Base-by-base conservation (phyloP, 2,113 vertebrate genomes). In the Cricetomys ansorgei region DNA sequence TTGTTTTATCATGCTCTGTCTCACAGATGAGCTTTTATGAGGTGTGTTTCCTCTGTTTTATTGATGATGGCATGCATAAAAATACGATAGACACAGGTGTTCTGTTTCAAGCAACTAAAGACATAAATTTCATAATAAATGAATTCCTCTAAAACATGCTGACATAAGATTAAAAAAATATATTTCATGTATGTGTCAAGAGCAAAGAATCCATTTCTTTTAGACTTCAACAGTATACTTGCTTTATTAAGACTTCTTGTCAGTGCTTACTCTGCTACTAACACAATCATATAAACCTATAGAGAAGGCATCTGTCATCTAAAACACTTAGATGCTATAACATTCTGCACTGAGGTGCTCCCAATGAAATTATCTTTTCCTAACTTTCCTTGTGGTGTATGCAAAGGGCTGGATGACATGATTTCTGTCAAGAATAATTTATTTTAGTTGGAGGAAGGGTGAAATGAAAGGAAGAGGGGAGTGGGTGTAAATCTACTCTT, bases 41-140 rank as follows among this genome's bases (percentile, higher is more conserved):
- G 37, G 34, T 93, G 0, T 89, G 83, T 91, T 77, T 87, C 37
- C 87, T n/a, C 23, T 9, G 2, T 34, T 29, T 86, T 72, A 95
- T 85, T 95, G 55, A 95, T 31, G 89, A 21, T 55, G 19, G 1
- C 10, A 5, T 83, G 17, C 53, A 80, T 79, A 85, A 80, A 94
- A 5, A 86, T 94, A 64, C 70, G 70, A 86, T 27, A 86, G 77
- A 91, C 11, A 95, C 31, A 93, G 79, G 84, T 93, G 53, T 69
- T 96, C 77, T 89, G 34, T 81, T 96, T 92, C 69, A 69, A 89
- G 67, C 34, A 81, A 92, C 94, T 96, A 91, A 94, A 92, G 27
- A 1, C 53, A 72, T 59, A 37, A 90, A 53, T 69, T 11, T 31
- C 23, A 73, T 57, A 70, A 45, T 77, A 92, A 93, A 27, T 87